These are phyloP conservation scores for Catharus minimus DNA, from an alignment of 2,113 vertebrate species.

Conservation along the genomic window DNA sequence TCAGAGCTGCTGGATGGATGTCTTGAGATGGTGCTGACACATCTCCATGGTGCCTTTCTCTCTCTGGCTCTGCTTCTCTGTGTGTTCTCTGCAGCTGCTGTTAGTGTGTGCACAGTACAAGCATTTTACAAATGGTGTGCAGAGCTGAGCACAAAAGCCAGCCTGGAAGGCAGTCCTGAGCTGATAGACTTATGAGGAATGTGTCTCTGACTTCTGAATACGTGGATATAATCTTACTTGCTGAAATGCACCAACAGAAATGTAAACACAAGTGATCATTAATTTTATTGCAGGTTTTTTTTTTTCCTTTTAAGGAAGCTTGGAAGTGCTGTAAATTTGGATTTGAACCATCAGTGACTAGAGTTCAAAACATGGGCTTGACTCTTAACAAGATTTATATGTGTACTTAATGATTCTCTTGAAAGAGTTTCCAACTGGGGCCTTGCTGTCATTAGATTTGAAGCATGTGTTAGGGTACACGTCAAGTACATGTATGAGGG, in stretches of 20 bases:
- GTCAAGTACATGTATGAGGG: background rate
- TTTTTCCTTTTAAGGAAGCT: slow-evolving; percentile 33
- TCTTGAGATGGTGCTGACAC: rapidly evolving
- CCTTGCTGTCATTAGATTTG: background rate
- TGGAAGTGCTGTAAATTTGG: slow-evolving; percentile 39
- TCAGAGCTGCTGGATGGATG: rapidly evolving
- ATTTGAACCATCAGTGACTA: slow-evolving; percentile 17
- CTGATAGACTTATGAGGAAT: background rate
- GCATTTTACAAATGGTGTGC: background rate
- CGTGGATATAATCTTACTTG: background rate
- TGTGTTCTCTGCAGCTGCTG: background rate
- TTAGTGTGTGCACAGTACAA: background rate
- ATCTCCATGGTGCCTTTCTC: background rate
- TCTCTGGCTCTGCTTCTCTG: background rate
- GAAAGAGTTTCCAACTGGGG: slow-evolving; percentile 34
- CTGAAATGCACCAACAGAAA: slow-evolving; percentile 48
- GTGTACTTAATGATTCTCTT: slow-evolving; percentile 10
- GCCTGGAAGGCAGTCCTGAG: background rate
- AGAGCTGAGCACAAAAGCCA: background rate
- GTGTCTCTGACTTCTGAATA: background rate
- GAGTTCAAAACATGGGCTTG: slow-evolving; percentile 29
- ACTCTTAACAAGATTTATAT: slow-evolving; percentile 23
- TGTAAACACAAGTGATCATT: slow-evolving; percentile 37
- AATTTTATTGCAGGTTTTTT: background rate
- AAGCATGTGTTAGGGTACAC: background rate